Evolutionary conservation across 1,140 invertebrate species (phyloP), one percentile per base, ranked within the genome.

Genomic region (Agrypnia vestita): DNA sequence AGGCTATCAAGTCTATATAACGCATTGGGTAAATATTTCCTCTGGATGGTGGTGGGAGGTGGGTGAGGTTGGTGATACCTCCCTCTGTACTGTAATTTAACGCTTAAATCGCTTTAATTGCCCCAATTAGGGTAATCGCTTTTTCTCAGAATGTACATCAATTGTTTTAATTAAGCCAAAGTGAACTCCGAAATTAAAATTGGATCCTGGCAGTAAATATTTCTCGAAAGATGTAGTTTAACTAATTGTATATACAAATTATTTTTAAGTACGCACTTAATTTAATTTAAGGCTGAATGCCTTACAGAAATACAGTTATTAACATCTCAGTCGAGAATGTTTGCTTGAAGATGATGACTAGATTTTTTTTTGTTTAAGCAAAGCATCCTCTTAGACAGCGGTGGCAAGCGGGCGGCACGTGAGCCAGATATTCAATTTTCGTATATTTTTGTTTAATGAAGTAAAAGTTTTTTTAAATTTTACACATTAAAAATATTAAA

Each of bases 61-160:
- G 62, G 49, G 73, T 21, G 59, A 51, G 71, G 74, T 55, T 56
- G 64, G 46, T 25, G 44, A 55, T 64, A 59, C 75, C 80, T 78
- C 55, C 61, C 78, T 61, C 64, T 25, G 61, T 73, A 46, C 49
- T 56, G 81, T 82, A 82, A 82, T 80, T 77, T 82, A 82, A 80
- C 79, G 76, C 74, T 47, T 73, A 80, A 82, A 76, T 71, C 78
- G 78, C 55, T 82, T 82, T 82, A 80, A 82, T 82, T 78, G 81
- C 75, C 55, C 76, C 81, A 82, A 82, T 82, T 82, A 82, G 78
- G 71, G 69, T 80, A 82, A 82, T 80, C 78, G 81, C 81, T 78
- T 82, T 82, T 82, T 82, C 78, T 78, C 56, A 51, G 78, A 80
- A 80, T 80, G 59, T 82, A 74, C 78, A 78, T 69, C 64, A 77